A percentile compares a stretch with the other conserved stretches of the same genome.
phyloP scores from a whole-genome alignment of 2,113 vertebrate genomes.

The Brachyhypopomus occidentalis region DNA sequence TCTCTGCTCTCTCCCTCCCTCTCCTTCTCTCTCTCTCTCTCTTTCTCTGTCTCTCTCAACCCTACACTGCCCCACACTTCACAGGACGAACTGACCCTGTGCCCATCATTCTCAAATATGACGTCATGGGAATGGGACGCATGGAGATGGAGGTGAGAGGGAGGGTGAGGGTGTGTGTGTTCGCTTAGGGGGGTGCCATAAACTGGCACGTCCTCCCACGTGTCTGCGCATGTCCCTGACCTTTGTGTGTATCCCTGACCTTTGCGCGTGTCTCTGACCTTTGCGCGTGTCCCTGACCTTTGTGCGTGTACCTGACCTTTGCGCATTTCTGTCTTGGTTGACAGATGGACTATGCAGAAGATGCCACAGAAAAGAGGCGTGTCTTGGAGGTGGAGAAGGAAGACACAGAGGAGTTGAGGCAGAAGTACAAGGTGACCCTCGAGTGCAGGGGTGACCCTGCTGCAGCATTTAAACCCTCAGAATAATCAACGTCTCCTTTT shows the following conservation, averaged over 20 bases:
- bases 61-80: conserved; percentile 64
- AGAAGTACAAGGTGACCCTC: conserved; percentile 89
- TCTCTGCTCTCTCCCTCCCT: conserved; percentile 57
- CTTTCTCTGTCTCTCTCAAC: conserved; percentile 69
- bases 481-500: neutral
- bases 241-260: too few relatives aligned
- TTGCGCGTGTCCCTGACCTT: neutral
- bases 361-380: conserved; percentile 95
- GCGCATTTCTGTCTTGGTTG: conserved; percentile 33
- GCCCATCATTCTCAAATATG: conserved; percentile 97
- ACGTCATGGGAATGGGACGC: conserved; percentile 99
- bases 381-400: conserved; percentile 98
- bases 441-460: neutral
- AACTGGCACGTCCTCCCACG: too few relatives aligned
- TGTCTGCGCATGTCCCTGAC: too few relatives aligned
- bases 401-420: conserved; percentile 95
- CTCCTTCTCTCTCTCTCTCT: conserved; percentile 67
- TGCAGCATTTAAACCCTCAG: neutral
- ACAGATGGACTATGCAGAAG: conserved; percentile 96
- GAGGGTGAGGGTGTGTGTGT: conserved; percentile 14
- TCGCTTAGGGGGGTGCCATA: neutral
- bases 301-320: neutral
- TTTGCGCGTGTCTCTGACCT: too few relatives aligned
- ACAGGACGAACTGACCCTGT: conserved; percentile 97
- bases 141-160: conserved; percentile 96